Evolutionary conservation across 2,797 vertebrate genomes (phyloP), one percentile per base, ranked within the genome.

Genomic region (Columba guinea): DNA sequence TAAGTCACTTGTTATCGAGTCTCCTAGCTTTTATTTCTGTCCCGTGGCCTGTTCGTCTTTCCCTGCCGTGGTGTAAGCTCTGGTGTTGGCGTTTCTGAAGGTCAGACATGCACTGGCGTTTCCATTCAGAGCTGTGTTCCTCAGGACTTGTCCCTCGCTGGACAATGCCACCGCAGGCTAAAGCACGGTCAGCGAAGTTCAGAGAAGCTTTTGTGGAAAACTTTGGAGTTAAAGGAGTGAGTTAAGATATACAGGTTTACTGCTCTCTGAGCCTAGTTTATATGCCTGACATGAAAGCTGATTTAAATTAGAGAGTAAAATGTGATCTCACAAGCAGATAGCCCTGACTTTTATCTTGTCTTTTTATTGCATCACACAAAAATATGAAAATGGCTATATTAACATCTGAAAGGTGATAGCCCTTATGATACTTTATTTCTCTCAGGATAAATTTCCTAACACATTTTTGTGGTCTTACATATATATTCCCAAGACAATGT

Each of bases 231-330:
- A 46, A 70, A 79, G 20, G 22, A 76, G 6, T 24, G 18, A 39
- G 49, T 55, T 88, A 53, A 82, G 83, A 80, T 64, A n/a, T 1
- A 22, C 41, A 17, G 5, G 2, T 52, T 82, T 92, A 39, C 56
- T 49, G 39, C 26, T 89, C 84, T 70, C 28, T 14, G 39, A 34
- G 35, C 18, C 9, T 44, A 78, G 67, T 65, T 65, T 56, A 5
- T 70, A 51, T 60, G 17, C 7, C 18, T 53, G 77, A 53, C 26
- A 35, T 65, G 27, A 65, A 92, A 84, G 41, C 15, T 55, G 53
- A 32, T 90, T 67, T 69, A 62, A 79, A 67, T 89, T 63, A 64
- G 74, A 76, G 51, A 71, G 64, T 15, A 53, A 87, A 82, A 58
- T 28, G 11, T 37, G 17, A 48, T 83, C 64, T 73, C n/a, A 46